Base-by-base conservation (phyloP, 2,113 vertebrate species). In the Equus przewalskii region DNA sequence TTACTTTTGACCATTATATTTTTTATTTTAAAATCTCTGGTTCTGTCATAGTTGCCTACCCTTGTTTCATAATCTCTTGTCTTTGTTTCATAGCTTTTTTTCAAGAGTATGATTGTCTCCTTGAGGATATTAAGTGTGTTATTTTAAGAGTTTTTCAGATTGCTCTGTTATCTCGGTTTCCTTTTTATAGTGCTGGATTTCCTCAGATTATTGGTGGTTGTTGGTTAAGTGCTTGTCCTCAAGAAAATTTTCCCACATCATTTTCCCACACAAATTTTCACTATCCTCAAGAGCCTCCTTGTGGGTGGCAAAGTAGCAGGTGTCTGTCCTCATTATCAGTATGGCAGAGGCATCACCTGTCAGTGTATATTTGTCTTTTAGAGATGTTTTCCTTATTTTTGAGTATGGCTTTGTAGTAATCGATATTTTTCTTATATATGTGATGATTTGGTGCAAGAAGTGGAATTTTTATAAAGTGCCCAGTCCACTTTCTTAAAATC, bases 61-160 rank as follows among this genome's bases (percentile, higher is more conserved):
- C 90, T 94, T 94, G 36, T 97, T 94, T 97, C 69, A 84, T 75
- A 82, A 79, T 91, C 73, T 85, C 41, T 72, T 86, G 22, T 64
- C n/a, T 92, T 89, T 86, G 41, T 95, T 97, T 83, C 49, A 79
- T 44, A 86, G 28, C 28, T 33, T 15, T 44, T 24, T 70, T 46
- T 30, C 30, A 88, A 30, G 62, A 60, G 79, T 90, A 10, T 73
- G 19, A 82, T 86, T 72, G 73, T 92, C 6, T 88, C 33, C 21
- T 28, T 97, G 49, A 94, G 58, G 67, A 86, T 89, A 78, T n/a
- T 96, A 94, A 93, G 5, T 78, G 36, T 70, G 73, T 86, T 78
- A 64, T 88, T 65, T 91, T 60, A 41, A 93, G 60, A 94, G 30
- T 2, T 89, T 82, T 95, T 89, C 22, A 44, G 81, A 64, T 94